These are phyloP conservation scores for Xylocampa areola DNA, from an alignment of 2,888 invertebrate species.

Conservation along the genomic window DNA sequence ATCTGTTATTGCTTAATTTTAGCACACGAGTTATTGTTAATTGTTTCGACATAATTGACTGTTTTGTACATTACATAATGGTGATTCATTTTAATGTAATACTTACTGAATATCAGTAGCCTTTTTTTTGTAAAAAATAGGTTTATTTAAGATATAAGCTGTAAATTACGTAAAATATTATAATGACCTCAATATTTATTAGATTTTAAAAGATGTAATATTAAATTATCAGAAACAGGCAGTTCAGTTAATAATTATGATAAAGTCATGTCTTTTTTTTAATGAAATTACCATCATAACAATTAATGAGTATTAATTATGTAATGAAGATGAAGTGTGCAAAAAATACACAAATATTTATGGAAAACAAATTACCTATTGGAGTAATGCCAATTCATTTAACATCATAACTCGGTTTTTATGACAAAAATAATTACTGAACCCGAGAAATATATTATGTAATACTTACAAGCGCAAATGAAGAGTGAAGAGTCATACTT, in stretches of 20 bases:
- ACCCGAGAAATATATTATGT: slow-evolving; percentile 21
- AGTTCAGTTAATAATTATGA: too few relatives aligned
- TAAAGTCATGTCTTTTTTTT: too few relatives aligned
- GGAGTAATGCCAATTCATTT: not conserved
- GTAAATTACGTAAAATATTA: not conserved
- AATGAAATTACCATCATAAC: not conserved
- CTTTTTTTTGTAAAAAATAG: too few relatives aligned
- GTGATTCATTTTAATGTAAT: slow-evolving; percentile 14
- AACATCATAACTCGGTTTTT: slow-evolving; percentile 3
- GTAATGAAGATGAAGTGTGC: not conserved
- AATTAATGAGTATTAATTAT: not conserved
- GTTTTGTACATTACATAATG: slow-evolving; percentile 27
- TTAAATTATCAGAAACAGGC: too few relatives aligned
- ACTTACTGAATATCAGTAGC: too few relatives aligned
- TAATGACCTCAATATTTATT: not conserved
- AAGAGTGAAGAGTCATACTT: slow-evolving; percentile 7
- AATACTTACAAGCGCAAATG: too few relatives aligned
- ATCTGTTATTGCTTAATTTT: slow-evolving; percentile 20
- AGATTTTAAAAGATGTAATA: not conserved
- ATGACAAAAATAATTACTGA: slow-evolving; percentile 15
- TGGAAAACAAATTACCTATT: slow-evolving; percentile 1
- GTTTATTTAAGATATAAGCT: too few relatives aligned
- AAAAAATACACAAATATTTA: slow-evolving; percentile 2
- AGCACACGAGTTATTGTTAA: slow-evolving; percentile 30
- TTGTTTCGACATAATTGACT: slow-evolving; percentile 36